Evolutionary conservation across 1,140 invertebrate genomes (phyloP), one percentile per base, ranked within the genome.

Genomic region (fruit fly (Drosophila melanogaster)): DNA sequence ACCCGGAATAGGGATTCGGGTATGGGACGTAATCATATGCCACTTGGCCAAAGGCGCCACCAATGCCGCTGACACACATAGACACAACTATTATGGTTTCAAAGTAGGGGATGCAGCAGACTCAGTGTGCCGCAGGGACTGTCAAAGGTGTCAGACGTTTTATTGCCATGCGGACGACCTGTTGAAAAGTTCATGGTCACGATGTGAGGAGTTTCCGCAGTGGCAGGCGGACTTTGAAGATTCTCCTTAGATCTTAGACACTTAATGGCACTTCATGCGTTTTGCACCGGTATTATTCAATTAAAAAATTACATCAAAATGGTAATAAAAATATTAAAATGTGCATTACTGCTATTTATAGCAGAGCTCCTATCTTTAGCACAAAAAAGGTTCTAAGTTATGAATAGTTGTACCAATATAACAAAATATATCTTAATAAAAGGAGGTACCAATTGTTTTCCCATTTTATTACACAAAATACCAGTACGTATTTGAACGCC

Each of bases 71-170:
- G 75, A 64, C 79, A 79, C 61, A 66, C 59, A 64, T 64, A 64
- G 35, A 30, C 15, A 35, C 49, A 7, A 30, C 30, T 30, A 30
- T 10, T 51, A 19, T 17, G 19, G 19, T 22, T 2, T 3, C 19
- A 22, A 3, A 22, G 10, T 0, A 35, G 50, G 37, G 33, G 30
- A 24, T 56, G 49, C 37, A 38, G 11, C 10, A 14, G 11, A 49
- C 15, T 61, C 30, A 50, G 49, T 44, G 54, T 35, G 47, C 72
- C 64, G 56, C 54, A 56, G 79, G 26, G 61, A 62, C 74, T 65
- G 72, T 75, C 69, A 86, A 81, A 86, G 83, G 83, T 86, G 83
- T 79, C 83, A 86, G 83, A 86, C 84, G 79, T 86, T 86, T 86
- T 87, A 86, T 87, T 65, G 71, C 79, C 51, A 49, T 59, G 38